Percentiles rank a stretch among this genome's conserved stretches.
Conservation (phyloP, 2,113 vertebrate genomes). For the Octodon degus region DNA sequence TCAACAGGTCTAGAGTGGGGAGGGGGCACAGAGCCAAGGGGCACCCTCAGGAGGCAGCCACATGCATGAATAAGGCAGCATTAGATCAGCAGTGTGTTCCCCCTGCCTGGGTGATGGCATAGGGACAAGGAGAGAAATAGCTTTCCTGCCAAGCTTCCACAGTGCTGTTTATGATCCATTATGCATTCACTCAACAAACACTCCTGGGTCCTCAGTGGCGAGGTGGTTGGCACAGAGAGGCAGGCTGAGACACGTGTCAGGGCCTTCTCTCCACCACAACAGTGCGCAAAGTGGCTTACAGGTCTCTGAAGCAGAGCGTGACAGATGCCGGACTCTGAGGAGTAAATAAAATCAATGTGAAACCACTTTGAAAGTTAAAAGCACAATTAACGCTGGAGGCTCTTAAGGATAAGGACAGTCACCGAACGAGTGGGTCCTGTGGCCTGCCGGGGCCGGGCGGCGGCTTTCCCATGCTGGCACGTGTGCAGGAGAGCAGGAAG, state of each 20-base stretch:
- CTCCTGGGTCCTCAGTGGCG: not conserved
- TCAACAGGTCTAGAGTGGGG: not conserved
- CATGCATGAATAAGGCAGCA: not conserved
- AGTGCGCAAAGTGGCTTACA: fast-evolving
- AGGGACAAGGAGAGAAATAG: not conserved
- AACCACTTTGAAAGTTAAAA: conserved; percentile 58
- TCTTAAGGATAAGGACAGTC: not conserved
- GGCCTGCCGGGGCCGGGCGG: not conserved
- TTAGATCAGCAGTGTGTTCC: no score
- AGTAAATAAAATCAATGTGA: conserved; percentile 50
- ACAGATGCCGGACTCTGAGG: not conserved
- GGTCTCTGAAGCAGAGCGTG: not conserved
- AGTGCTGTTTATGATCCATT: not conserved
- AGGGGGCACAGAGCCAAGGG: not conserved
- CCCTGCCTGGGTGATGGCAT: not conserved
- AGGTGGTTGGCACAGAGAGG: not conserved
- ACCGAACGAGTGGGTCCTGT: fast-evolving
- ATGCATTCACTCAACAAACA: not conserved
- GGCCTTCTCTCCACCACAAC: not conserved
- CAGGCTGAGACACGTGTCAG: fast-evolving
- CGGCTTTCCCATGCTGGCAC: fast-evolving
- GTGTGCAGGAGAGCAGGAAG: not conserved
- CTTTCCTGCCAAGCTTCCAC: not conserved
- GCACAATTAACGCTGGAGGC: not conserved
- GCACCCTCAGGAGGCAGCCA: not conserved